Percentiles rank a stretch among this genome's conserved stretches.
These are phyloP conservation scores for Crossoptilon crossoptilon DNA, from an alignment of 2,797 vertebrate genomes.

Conservation along the genomic window DNA sequence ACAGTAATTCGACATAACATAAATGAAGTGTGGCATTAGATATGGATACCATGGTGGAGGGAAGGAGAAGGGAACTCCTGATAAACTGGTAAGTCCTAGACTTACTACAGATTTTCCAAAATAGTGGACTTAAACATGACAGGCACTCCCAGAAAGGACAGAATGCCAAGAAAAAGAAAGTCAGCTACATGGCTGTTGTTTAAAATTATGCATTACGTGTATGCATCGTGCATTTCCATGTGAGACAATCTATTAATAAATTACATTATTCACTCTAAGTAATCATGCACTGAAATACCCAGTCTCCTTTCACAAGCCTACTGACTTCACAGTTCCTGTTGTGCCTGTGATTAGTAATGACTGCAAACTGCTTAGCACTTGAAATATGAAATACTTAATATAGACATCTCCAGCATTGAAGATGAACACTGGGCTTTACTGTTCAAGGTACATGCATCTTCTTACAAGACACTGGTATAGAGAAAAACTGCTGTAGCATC, in stretches of 20 bases:
- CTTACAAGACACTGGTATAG: not conserved
- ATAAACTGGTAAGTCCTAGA: not conserved
- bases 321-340: conserved; percentile 32
- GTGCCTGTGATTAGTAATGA: not conserved
- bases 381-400: too few species aligned
- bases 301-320: conserved; percentile 15
- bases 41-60: not conserved
- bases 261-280: conserved; percentile 30
- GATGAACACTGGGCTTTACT: not conserved
- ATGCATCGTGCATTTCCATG: not conserved
- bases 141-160: not conserved
- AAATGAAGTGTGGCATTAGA: fast-evolving
- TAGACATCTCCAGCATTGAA: not conserved
- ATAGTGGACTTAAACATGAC: not conserved
- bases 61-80: not conserved
- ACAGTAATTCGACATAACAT: not conserved
- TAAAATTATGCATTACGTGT: not conserved
- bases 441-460: not conserved
- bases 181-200: not conserved
- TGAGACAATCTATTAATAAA: conserved; percentile 46
- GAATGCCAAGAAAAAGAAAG: not conserved
- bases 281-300: not conserved
- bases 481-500: not conserved
- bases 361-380: not conserved
- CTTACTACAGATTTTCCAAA: not conserved